These are phyloP conservation scores for Chaunax sp. DNA, from an alignment of 2,797 vertebrate genomes.

Conservation along the genomic window DNA sequence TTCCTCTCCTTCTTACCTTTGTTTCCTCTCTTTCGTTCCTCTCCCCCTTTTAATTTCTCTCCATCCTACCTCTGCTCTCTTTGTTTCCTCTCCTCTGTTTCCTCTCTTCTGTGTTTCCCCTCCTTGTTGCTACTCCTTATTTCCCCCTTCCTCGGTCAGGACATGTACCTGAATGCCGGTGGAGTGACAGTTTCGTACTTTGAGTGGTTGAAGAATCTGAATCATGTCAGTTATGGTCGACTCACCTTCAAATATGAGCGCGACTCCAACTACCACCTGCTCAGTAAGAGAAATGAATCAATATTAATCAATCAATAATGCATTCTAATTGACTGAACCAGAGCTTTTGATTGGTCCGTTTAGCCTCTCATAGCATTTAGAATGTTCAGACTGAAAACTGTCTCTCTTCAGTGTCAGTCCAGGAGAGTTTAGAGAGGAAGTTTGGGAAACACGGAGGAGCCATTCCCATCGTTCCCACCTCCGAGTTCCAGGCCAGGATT, in stretches of 20 bases:
- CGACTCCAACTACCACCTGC: constrained; percentile 98
- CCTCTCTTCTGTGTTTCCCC: neutral
- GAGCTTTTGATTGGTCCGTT: no score
- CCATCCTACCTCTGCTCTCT: no score
- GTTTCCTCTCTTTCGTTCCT: no score
- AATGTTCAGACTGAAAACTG: no score
- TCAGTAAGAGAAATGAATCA: constrained; percentile 83
- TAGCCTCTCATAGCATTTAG: no score
- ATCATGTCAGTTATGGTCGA: constrained; percentile 97
- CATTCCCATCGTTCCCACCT: constrained; percentile 93
- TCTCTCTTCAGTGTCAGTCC: constrained; percentile 91
- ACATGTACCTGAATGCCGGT: constrained; percentile 97
- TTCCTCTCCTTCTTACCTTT: no score
- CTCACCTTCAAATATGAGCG: constrained; percentile 98
- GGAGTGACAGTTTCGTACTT: constrained; percentile 98
- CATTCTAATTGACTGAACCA: no score
- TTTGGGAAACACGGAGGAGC: constrained; percentile 96
- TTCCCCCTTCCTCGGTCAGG: constrained; percentile 75
- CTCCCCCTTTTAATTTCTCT: no score
- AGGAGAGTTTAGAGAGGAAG: constrained; percentile 97
- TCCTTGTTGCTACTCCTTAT: neutral
- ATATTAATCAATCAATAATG: no score
- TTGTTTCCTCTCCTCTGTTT: no score
- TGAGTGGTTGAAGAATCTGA: constrained; percentile 98
- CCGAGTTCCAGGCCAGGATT: constrained; percentile 95